Percentiles rank a stretch among this genome's conserved stretches.
These are phyloP conservation scores for Thereva unica DNA, from an alignment of 2,888 invertebrate genomes.

Conservation along the genomic window DNA sequence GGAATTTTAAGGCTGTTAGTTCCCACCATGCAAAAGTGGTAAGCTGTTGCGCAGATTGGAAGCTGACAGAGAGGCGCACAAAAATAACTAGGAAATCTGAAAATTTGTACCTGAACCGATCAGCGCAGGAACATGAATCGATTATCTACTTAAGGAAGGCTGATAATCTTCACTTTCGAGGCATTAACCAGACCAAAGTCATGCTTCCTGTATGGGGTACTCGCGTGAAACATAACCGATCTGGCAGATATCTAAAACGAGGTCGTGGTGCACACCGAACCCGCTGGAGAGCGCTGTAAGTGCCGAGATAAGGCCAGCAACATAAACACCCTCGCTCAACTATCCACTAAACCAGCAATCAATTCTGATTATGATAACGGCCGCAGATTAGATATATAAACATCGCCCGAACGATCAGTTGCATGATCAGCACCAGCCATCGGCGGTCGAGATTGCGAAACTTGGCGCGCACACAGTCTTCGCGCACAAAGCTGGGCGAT, in stretches of 20 bases:
- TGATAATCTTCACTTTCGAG: constrained; percentile 30
- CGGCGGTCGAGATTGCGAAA: constrained; percentile 21
- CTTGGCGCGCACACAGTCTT: constrained; percentile 10
- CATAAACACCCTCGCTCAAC: constrained; percentile 34
- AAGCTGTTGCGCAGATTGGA: constrained; percentile 5
- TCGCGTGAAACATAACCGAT: constrained; percentile 22
- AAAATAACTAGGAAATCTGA: constrained; percentile 4
- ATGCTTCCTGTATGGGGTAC: constrained; percentile 31
- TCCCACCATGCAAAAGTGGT: no score
- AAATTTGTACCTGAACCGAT: constrained; percentile 30
- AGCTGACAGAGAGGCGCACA: constrained; percentile 6
- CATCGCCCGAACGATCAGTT: constrained; percentile 24
- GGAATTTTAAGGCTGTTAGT: no score
- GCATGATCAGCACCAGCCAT: constrained; percentile 20
- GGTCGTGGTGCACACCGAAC: constrained; percentile 6
- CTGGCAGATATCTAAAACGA: constrained; percentile 26
- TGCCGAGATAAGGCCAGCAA: constrained; percentile 26
- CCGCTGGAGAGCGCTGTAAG: constrained; percentile 14
- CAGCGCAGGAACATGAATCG: constrained; percentile 27
- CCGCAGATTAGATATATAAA: constrained; percentile 34
- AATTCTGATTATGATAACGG: constrained; percentile 37
- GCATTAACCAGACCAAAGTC: constrained; percentile 25
- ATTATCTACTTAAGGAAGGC: constrained; percentile 33
- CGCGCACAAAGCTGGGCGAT: constrained; percentile 7
- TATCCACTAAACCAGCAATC: constrained; percentile 35